Conservation (phyloP, 2,113 vertebrate genomes). For the Erythrocercus mccallii region DNA sequence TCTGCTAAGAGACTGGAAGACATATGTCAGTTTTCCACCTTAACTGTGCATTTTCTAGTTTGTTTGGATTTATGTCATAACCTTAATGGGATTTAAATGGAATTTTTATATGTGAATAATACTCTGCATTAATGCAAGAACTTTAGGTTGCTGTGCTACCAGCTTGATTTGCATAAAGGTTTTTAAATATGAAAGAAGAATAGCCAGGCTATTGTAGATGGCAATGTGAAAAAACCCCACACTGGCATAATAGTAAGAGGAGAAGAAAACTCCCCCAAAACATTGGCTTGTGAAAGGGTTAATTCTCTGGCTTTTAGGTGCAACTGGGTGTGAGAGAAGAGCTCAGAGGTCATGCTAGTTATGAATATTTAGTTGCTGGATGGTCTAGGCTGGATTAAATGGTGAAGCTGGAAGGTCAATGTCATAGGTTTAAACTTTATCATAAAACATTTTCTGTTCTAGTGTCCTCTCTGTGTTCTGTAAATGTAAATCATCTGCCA, state of each 20-base stretch:
- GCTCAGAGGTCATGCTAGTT: background rate
- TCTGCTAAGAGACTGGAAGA: slow-evolving; percentile 66
- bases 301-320: background rate
- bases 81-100: slow-evolving; percentile 85
- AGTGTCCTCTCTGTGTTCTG: background rate
- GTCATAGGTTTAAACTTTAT: background rate
- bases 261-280: background rate
- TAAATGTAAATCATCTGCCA: background rate
- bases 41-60: slow-evolving; percentile 77
- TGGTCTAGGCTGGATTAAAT: background rate
- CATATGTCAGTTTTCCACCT: slow-evolving; percentile 77
- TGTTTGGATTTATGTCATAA: slow-evolving; percentile 82
- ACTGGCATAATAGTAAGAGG: background rate
- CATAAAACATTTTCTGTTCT: background rate
- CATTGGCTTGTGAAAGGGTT: background rate
- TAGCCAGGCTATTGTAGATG: slow-evolving; percentile 67
- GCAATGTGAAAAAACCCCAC: background rate
- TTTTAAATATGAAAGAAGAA: slow-evolving; percentile 77
- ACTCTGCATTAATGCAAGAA: slow-evolving; percentile 72
- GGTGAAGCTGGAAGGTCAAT: background rate
- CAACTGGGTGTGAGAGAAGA: background rate
- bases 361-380: slow-evolving; percentile 41
- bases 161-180: slow-evolving; percentile 75
- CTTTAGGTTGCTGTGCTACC: slow-evolving; percentile 65
- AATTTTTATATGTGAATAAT: slow-evolving; percentile 80